Evolutionary conservation across 2,113 vertebrate species (phyloP).

Genomic region (Nansenia antarctica): DNA sequence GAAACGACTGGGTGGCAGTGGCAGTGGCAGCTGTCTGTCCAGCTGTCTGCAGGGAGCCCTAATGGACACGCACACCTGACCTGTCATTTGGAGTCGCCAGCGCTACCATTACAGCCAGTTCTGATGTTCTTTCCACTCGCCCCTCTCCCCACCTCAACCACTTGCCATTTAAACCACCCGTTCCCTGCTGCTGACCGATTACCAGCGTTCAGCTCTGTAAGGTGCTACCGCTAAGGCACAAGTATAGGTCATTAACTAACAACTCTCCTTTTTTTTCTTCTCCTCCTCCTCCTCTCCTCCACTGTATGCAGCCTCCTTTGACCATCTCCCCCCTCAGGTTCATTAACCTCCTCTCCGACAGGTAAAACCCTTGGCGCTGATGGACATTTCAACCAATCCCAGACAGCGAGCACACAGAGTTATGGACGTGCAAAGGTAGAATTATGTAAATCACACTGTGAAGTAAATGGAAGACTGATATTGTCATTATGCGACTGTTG

Average conservation of each 20-base stretch:
- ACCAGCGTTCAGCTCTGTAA: constrained; percentile 86
- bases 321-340: background rate
- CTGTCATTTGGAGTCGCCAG: constrained; percentile 87
- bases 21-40: no score
- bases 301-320: background rate
- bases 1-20: no score
- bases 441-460: constrained; percentile 63
- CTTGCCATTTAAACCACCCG: constrained; percentile 85
- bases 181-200: constrained; percentile 86
- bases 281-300: background rate
- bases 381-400: constrained; percentile 71
- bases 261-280: constrained; percentile 33
- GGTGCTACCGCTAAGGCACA: constrained; percentile 80
- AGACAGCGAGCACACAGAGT: constrained; percentile 28
- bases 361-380: constrained; percentile 67
- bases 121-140: constrained; percentile 83
- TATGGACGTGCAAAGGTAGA: constrained; percentile 40
- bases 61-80: no score
- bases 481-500: constrained; percentile 67
- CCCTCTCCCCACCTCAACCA: constrained; percentile 11
- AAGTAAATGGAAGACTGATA: constrained; percentile 67
- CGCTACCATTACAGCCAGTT: constrained; percentile 87
- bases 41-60: no score
- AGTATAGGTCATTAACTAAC: constrained; percentile 85
- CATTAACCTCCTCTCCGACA: constrained; percentile 48